Evolutionary conservation across 2,113 vertebrate genomes (phyloP).

Genomic region (Anoura caudifer): DNA sequence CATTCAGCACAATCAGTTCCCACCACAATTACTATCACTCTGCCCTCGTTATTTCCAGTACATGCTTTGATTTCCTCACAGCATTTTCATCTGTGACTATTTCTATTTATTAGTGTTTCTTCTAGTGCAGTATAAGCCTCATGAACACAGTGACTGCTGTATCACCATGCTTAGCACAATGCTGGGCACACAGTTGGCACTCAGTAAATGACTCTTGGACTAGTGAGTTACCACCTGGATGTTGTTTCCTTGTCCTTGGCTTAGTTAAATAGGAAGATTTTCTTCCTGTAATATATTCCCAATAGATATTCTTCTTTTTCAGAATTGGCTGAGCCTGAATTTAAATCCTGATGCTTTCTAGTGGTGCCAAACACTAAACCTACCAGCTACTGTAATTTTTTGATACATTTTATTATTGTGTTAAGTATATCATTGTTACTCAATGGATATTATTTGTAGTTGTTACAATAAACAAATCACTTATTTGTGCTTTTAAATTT

Average conservation of each 20-base stretch:
- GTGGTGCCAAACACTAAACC: not conserved
- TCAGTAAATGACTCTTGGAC: not conserved
- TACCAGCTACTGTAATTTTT: slow-evolving; percentile 5
- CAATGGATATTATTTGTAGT: not conserved
- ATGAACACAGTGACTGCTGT: not conserved
- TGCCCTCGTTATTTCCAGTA: not conserved
- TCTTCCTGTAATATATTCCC: not conserved
- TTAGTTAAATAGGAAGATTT: not conserved
- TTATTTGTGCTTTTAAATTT: slow-evolving; percentile 23
- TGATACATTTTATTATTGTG: not conserved
- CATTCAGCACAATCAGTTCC: not conserved
- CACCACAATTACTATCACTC: accelerated
- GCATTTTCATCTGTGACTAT: not conserved
- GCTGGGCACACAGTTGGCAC: not conserved
- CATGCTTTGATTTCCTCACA: not conserved
- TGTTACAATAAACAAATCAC: not conserved
- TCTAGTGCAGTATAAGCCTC: not conserved
- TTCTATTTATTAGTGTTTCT: not conserved
- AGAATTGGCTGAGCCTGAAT: not conserved
- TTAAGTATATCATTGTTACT: slow-evolving; percentile 12
- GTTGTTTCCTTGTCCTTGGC: not conserved
- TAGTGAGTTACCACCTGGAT: not conserved
- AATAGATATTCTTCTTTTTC: not conserved
- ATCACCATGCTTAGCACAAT: not conserved
- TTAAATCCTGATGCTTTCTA: slow-evolving; percentile 19